Evolutionary conservation across 2,888 invertebrate species (phyloP), one percentile per base, ranked within the genome.

Genomic region (Biston stratarius): DNA sequence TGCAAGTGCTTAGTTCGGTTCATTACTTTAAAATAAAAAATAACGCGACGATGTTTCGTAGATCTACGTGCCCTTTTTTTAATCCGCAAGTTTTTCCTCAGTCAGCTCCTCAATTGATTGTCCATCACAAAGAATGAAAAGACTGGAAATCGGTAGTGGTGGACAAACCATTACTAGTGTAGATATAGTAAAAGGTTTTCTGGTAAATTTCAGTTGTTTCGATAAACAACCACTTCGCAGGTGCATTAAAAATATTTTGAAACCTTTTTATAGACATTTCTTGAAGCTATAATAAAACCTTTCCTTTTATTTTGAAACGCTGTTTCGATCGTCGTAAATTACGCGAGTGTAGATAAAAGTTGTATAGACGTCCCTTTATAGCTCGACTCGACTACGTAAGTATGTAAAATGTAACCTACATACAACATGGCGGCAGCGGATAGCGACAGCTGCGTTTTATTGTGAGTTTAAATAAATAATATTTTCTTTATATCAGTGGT

Each of bases 401-500:
- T 59, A 58, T 62, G 62, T 61, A 67, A 60, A 63, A 72, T 70
- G 70, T 80, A 83, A 77, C 83, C 80, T 81, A 83, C 83, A 87
- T 82, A 88, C 84, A 87, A 86, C 78, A 68, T 68, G 67, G 67
- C 67, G 83, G 86, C 51, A 36, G 51, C 84, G 85, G 82, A 87
- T 88, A 90, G 88, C 83, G 86, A 84, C 84, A 83, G 82, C 82
- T 84, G 85, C 83, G 84, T 87, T 75, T 89, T 89, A 91, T 91
- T 86, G 84, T 83, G 85, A 89, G 88, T 91, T 89, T 90, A 87
- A 90, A 89, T 90, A 90, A 92, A 91, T 92, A 93, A 92, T 93
- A 92, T 93, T 93, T 93, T 91, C 92, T 92, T 93, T 92, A 90
- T 93, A 93, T 93, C 94, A 91, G 88, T 83, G 82, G 83, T 81